Evolutionary conservation across 2,888 invertebrate genomes (phyloP), one percentile per base, ranked within the genome.

Genomic region (Coelogynopora nodosa): DNA sequence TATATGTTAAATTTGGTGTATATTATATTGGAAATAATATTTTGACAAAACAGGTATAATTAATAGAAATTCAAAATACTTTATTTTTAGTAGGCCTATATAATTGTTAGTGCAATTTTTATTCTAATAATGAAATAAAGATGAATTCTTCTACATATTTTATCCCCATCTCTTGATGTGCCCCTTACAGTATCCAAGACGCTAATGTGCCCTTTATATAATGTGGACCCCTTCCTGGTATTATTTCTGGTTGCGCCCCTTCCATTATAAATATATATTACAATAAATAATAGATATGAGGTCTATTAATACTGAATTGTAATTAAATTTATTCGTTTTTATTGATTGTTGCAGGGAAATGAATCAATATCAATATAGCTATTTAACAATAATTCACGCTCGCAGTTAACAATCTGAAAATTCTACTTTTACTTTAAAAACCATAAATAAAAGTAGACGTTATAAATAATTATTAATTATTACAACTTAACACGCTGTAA

Each of bases 201-300:
- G 74, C 74, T 74, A 26, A 74, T 74, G 74, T 74, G 74, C 23
- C 5, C 74, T 74, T 74, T 74, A n/a, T 74, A 13, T 74, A 74
- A 74, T 74, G 74, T 74, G 74, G 23, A 74, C 74, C 74, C 74
- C 74, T 74, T 26, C 74, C 74, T 74, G 74, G 74, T 74, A 74
- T 74, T 74, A 23, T 74, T 74, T 74, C 74, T 74, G 27, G 74
- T 74, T 74, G 74, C 18, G 27, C 74, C 18, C 74, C 74, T 23
- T n/a, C n/a, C n/a, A n/a, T n/a, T n/a, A n/a, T n/a, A n/a, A n/a
- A n/a, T n/a, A n/a, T n/a, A n/a, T n/a, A n/a, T n/a, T n/a, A n/a
- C n/a, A n/a, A n/a, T n/a, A n/a, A n/a, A n/a, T n/a, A n/a, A n/a
- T n/a, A n/a, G n/a, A n/a, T n/a, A n/a, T n/a, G n/a, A n/a, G n/a